Conservation (phyloP, 2,797 vertebrate species). For the Urophycis tenuis region DNA sequence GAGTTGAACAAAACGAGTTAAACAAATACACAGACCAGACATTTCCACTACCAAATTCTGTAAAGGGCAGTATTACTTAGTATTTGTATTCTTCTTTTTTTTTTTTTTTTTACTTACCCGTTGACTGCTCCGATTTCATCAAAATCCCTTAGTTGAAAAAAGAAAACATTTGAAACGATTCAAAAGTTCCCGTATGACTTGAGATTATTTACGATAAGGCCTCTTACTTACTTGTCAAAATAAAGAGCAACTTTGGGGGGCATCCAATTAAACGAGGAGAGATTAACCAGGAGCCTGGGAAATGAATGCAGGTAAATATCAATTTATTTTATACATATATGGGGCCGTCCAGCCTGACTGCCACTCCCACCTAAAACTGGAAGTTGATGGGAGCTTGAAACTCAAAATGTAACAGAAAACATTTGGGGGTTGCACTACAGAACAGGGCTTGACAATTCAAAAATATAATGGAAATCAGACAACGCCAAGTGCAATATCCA, state of each 20-base stretch:
- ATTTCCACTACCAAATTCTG: neutral
- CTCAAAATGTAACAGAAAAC: too few species aligned
- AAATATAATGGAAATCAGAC: neutral
- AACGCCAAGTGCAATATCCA: too few species aligned
- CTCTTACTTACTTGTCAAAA: constrained; percentile 85
- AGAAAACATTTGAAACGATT: neutral
- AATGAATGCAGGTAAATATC: neutral
- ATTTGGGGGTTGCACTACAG: too few species aligned
- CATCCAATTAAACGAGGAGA: constrained; percentile 79
- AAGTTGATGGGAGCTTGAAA: too few species aligned
- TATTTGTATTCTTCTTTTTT: neutral
- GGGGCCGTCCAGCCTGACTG: too few species aligned
- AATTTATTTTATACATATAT: too few species aligned
- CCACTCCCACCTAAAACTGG: too few species aligned
- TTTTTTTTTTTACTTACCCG: constrained; percentile 69
- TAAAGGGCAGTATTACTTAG: neutral
- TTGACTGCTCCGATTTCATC: constrained; percentile 73
- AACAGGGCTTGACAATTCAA: too few species aligned
- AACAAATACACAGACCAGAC: neutral
- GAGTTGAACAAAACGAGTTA: too few species aligned
- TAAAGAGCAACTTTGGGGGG: constrained; percentile 82
- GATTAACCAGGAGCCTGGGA: constrained; percentile 80
- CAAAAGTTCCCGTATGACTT: neutral
- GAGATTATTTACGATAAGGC: neutral
- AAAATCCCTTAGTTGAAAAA: constrained; percentile 71